Conservation (phyloP, 2,797 vertebrate species). For the Spondyliosoma cantharus region DNA sequence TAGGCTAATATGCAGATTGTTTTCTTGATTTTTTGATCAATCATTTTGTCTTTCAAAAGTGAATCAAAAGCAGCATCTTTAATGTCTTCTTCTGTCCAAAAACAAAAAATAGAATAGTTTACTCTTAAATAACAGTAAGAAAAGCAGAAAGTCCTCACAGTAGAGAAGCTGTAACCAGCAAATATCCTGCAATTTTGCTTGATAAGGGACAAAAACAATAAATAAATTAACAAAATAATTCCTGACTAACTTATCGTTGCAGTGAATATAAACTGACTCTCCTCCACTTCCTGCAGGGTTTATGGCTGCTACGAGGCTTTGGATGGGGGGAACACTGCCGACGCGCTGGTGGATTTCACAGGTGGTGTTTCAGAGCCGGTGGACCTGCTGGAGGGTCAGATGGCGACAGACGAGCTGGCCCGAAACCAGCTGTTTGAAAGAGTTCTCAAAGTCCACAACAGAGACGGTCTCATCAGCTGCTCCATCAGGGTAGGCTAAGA, state of each 20-base stretch:
- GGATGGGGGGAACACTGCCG: slow-evolving; percentile 96
- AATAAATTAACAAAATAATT: neutral
- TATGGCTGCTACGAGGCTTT: slow-evolving; percentile 94
- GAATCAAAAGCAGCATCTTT: neutral
- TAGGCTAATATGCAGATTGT: neutral
- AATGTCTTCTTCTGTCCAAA: neutral
- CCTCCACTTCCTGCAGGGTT: slow-evolving; percentile 79
- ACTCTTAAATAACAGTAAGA: neutral
- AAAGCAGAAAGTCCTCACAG: neutral
- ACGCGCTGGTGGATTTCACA: slow-evolving; percentile 96
- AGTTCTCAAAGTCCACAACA: slow-evolving; percentile 92
- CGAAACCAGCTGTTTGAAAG: slow-evolving; percentile 93
- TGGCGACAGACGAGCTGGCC: slow-evolving; percentile 85
- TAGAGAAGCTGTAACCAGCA: neutral
- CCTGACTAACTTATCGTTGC: neutral
- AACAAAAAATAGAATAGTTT: neutral
- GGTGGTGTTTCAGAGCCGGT: slow-evolving; percentile 94
- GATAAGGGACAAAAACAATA: neutral
- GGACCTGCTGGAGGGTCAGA: slow-evolving; percentile 91
- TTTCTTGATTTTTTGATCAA: neutral
- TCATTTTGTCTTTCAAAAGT: neutral
- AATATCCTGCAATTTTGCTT: neutral
- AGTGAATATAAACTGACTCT: neutral
- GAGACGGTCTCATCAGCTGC: slow-evolving; percentile 97
- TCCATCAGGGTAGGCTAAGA: slow-evolving; percentile 91